Evolutionary conservation across 2,113 vertebrate genomes (phyloP).

Genomic region (Ptyas mucosa): DNA sequence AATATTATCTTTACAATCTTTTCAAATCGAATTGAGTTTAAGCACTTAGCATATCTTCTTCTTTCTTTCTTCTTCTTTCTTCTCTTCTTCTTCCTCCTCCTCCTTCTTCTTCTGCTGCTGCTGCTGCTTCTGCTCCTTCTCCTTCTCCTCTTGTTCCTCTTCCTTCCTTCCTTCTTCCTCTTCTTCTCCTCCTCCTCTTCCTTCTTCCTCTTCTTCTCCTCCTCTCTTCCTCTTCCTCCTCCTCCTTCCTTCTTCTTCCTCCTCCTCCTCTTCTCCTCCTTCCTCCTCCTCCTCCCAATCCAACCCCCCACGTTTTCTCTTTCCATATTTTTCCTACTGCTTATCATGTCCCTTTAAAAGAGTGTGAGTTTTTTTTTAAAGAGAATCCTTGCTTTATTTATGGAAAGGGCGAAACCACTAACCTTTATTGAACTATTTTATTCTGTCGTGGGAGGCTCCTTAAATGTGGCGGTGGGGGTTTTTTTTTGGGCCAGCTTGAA

Average conservation of each 20-base stretch:
- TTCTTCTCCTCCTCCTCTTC: too few species aligned
- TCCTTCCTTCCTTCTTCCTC: too few species aligned
- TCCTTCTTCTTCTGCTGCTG: too few species aligned
- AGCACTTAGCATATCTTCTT: too few species aligned
- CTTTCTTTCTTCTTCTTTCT: too few species aligned
- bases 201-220: too few species aligned
- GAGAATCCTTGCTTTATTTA: not conserved
- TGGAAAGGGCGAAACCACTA: not conserved
- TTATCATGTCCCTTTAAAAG: not conserved
- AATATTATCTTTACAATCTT: not conserved
- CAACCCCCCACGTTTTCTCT: not conserved
- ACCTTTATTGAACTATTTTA: not conserved
- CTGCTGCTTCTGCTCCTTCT: too few species aligned
- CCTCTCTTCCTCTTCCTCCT: too few species aligned
- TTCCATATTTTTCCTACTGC: not conserved
- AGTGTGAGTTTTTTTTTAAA: not conserved
- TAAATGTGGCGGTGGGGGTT: not conserved
- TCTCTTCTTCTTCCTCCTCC: too few species aligned
- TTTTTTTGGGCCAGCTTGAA: not conserved
- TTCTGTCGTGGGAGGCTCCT: not conserved
- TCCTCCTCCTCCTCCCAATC: too few species aligned
- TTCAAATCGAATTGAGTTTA: not conserved
- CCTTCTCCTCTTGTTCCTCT: too few species aligned
- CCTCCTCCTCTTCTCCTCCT: accelerated
- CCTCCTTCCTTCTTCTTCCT: too few species aligned